A percentile compares a stretch with the other conserved stretches of the same genome.
These are phyloP conservation scores for Coenobita brevimanus DNA, from an alignment of 1,140 invertebrate genomes.

Conservation along the genomic window DNA sequence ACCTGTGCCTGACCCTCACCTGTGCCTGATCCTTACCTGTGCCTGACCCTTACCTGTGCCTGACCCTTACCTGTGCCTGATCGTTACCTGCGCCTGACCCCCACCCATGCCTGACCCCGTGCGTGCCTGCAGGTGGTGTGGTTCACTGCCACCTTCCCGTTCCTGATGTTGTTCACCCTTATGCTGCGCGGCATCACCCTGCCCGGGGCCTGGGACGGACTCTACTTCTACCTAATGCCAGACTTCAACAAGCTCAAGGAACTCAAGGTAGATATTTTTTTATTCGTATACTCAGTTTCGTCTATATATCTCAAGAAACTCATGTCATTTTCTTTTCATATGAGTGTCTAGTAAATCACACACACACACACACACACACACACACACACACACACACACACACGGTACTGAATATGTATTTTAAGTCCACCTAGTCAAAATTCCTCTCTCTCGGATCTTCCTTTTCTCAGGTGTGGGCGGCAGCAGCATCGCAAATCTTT, in stretches of 20 bases:
- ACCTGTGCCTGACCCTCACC: neutral
- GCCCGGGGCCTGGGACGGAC: conserved; percentile 77
- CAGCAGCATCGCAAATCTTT: conserved; percentile 90
- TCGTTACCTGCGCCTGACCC: neutral
- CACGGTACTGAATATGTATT: too few species aligned
- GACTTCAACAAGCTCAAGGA: conserved; percentile 74
- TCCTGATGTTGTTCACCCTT: conserved; percentile 86
- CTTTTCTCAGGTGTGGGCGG: conserved; percentile 79
- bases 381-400: too few species aligned
- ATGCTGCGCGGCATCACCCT: conserved; percentile 86
- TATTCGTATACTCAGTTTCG: neutral
- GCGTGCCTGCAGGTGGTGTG: conserved; percentile 79
- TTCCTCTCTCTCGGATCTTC: neutral
- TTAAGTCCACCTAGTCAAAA: too few species aligned
- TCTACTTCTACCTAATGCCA: conserved; percentile 66
- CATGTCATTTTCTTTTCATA: too few species aligned
- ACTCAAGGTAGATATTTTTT: conserved; percentile 72
- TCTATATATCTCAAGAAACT: neutral
- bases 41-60: neutral
- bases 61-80: neutral
- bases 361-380: too few species aligned
- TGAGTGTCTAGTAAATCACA: too few species aligned
- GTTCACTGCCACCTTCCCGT: conserved; percentile 89
- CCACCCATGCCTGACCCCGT: neutral
- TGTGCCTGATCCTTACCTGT: conserved; percentile 17